These are phyloP conservation scores for Protophormia terraenovae DNA, from an alignment of 2,888 invertebrate genomes.

Conservation along the genomic window DNA sequence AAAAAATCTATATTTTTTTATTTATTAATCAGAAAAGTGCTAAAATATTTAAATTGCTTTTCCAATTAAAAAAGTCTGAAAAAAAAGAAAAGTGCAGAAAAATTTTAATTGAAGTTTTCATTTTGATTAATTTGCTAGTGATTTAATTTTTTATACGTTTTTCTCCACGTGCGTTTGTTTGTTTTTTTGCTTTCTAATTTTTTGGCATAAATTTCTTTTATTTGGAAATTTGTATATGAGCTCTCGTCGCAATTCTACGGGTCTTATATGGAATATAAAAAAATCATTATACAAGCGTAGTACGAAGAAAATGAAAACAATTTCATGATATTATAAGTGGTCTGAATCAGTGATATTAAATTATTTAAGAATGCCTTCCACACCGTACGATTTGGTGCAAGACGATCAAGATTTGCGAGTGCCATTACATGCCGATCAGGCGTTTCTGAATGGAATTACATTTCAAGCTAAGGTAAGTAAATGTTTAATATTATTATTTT, in stretches of 20 bases:
- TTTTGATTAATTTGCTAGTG: neutral
- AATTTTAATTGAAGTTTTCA: neutral
- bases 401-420: conserved; percentile 98
- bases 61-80: neutral
- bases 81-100: neutral
- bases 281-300: conserved; percentile 80
- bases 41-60: neutral
- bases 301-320: conserved; percentile 81
- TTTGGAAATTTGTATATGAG: conserved; percentile 56
- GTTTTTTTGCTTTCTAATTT: too few relatives aligned
- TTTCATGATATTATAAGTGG: conserved; percentile 82
- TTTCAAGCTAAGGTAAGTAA: conserved; percentile 96
- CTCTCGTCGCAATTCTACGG: conserved; percentile 66
- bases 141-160: too few relatives aligned
- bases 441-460: conserved; percentile 95
- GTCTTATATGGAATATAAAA: conserved; percentile 79
- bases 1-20: neutral
- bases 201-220: neutral
- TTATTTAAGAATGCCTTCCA: conserved; percentile 89
- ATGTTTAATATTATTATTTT: too few relatives aligned
- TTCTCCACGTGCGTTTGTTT: too few relatives aligned
- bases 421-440: conserved; percentile 98
- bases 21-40: neutral
- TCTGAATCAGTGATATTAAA: conserved; percentile 82
- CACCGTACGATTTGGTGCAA: conserved; percentile 95